Evolutionary conservation across 2,113 vertebrate genomes (phyloP).

Genomic region (Laterallus jamaicensis): DNA sequence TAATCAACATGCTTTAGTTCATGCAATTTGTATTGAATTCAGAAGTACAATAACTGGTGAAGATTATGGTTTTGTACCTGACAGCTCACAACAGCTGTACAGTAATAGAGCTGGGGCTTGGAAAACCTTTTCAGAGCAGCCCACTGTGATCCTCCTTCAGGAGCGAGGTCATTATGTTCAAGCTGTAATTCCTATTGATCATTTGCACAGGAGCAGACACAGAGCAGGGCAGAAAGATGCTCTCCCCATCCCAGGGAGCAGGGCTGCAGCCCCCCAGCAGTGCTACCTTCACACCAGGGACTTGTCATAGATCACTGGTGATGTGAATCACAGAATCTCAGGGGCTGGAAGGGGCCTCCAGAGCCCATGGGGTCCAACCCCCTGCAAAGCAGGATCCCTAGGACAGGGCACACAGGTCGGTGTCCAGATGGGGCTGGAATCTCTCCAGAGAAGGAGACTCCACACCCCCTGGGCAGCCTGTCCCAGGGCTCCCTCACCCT

Average conservation of each 20-base stretch:
- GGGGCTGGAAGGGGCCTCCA: no score
- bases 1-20: not conserved
- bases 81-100: not conserved
- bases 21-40: not conserved
- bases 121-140: not conserved
- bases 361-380: no score
- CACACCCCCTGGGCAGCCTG: no score
- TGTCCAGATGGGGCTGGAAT: no score
- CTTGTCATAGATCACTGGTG: not conserved
- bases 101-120: not conserved
- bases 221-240: not conserved
- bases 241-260: fast-evolving
- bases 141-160: not conserved
- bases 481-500: no score
- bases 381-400: no score
- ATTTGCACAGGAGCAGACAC: not conserved
- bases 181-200: not conserved
- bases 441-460: no score
- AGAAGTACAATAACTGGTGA: not conserved
- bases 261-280: not conserved
- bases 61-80: not conserved
- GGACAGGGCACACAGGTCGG: no score
- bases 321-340: not conserved
- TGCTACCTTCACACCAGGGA: not conserved
- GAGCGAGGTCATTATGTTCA: not conserved